These are phyloP conservation scores for Elgaria multicarinata DNA, from an alignment of 2,113 vertebrate genomes.

Conservation along the genomic window DNA sequence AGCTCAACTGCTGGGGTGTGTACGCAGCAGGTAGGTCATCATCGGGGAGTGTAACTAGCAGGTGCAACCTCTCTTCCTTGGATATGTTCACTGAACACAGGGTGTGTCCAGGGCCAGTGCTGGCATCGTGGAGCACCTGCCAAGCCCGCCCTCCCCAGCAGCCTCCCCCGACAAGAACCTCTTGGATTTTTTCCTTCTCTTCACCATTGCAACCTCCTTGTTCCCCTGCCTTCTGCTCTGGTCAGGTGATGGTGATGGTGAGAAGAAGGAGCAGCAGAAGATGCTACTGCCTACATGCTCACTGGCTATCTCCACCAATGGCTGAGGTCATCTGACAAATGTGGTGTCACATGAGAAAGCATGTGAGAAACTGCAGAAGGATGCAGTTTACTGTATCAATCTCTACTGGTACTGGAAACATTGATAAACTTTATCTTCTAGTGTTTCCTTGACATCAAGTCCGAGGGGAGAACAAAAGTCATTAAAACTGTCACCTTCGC, in stretches of 20 bases:
- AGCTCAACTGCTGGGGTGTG: not conserved
- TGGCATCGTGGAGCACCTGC: too few relatives aligned
- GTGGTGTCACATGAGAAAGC: not conserved
- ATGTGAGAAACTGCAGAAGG: not conserved
- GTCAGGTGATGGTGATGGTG: too few relatives aligned
- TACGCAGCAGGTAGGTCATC: not conserved
- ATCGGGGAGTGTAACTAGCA: not conserved
- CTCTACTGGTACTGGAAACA: not conserved
- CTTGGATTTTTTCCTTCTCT: too few relatives aligned
- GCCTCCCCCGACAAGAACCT: too few relatives aligned
- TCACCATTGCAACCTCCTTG: too few relatives aligned
- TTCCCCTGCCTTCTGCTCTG: not conserved
- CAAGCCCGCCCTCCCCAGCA: too few relatives aligned
- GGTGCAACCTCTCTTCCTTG: not conserved
- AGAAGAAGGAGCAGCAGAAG: too few relatives aligned
- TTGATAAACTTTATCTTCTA: not conserved
- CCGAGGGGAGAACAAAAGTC: conserved; percentile 16
- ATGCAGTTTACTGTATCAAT: not conserved
- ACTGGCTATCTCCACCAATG: too few relatives aligned
- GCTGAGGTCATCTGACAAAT: not conserved
- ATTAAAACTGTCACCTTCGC: conserved; percentile 12
- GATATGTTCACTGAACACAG: not conserved
- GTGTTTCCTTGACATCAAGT: conserved; percentile 6
- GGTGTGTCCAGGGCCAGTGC: not conserved
- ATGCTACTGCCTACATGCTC: too few relatives aligned